Base-by-base conservation (phyloP, 64 coral and sea anemone species). In the Cladopsammia gracilis region DNA sequence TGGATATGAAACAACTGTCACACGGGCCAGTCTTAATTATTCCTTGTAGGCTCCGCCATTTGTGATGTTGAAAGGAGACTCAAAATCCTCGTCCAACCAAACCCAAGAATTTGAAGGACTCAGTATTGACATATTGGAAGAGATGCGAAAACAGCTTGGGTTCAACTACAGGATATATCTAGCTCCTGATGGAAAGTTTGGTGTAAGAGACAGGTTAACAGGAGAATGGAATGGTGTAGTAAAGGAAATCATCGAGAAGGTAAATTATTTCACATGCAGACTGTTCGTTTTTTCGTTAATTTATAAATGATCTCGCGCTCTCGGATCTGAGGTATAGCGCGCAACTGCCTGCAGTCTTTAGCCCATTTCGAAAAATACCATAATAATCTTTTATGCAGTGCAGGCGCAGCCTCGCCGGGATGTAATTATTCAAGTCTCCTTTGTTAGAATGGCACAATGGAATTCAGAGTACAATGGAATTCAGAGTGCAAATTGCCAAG, bases 201-300 rank as follows among this genome's bases (percentile, higher is more conserved):
- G 90, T 52, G 83, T 57, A 25, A 74, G 34, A 66, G 54, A 86
- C 83, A 72, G 70, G 50, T 16, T 65, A 18, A 92, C 67, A 50
- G 46, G 60, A 60, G 16, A 86, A 49, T 92, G 90, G 90, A 92
- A 86, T 45, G 90, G 90, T n/a, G 58, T 92, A n/a, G 83, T 92
- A 7, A 44, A 26, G 2, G 80, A 92, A 19, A 53, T 92, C 48
- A 92, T 76, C 18, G 46, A 76, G 19, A 10, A 56, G 79, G 90
- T 92, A 76, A 72, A 34, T 34, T 34, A 34, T 34, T 34, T 34
- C 34, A 34, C 34, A 34, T 34, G 34, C 34, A 34, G 34, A 34
- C 66, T 66, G 14, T 66, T 20, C 20, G 58, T 18, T 61, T 10
- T 61, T 61, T 61, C 16, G 10, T 34, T 34, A 34, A 34, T 34